Base-by-base conservation (phyloP, 1,140 invertebrate genomes). In the Parapsyche elsis region DNA sequence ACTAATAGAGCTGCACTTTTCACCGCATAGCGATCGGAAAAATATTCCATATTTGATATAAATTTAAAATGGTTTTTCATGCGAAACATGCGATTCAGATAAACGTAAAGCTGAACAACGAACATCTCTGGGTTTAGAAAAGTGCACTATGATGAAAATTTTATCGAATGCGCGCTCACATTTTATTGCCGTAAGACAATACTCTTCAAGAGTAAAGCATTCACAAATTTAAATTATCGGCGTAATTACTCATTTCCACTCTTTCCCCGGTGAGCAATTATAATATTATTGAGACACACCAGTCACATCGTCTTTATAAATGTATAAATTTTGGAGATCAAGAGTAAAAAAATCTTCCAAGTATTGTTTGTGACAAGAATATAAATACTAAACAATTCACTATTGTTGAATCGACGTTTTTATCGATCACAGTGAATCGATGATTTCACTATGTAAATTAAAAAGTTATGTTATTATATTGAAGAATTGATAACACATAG, bases 381-480 rank as follows among this genome's bases (percentile, higher is more conserved):
- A 67, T 67, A 67, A 67, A 67, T 67, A 67, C 24, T 67, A 67
- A 26, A 53, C 49, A 26, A 67, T 67, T 26, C 21, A 67, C 30
- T 38, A 38, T 38, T 38, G 30, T 38, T 38, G 30, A 38, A 38
- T 67, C 23, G 21, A 67, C 23, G 14, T 67, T 53, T 53, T 53
- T 14, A 53, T 46, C 49, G 24, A 67, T 67, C 64, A 26, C 59
- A 64, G 59, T 64, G 59, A 64, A 23, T n/a, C 23, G 19, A 24
- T 26, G 1, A 67, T 67, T 67, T 26, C 64, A 67, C 64, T 26
- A 26, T 67, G 64, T 26, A 12, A 67, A 30, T 26, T n/a, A 26
- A 23, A 67, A 67, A 67, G 14, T 67, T 24, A 26, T 67, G 16
- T 67, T 67, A 64, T 23, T 30, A 67, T 53, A 5, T 53, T 53